Evolutionary conservation across 2,797 vertebrate genomes (phyloP).

Genomic region (Falco concolor): DNA sequence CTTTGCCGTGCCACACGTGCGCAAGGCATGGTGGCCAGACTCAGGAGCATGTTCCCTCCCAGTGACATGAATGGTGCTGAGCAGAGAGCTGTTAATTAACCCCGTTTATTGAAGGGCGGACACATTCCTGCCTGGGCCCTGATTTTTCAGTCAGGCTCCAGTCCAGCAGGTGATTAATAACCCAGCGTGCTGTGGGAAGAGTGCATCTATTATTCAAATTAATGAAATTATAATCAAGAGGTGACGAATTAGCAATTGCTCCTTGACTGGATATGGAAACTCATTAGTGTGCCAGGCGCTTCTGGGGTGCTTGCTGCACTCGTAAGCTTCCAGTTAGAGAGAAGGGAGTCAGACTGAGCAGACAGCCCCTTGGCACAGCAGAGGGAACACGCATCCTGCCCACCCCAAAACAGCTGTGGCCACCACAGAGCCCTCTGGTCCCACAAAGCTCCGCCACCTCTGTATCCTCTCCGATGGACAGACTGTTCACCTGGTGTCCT

Average conservation of each 20-base stretch:
- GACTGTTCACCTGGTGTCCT: background rate
- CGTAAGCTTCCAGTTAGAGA: background rate
- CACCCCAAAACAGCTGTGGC: background rate
- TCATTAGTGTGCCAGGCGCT: constrained; percentile 42
- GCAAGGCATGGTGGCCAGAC: background rate
- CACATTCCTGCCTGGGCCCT: constrained; percentile 44
- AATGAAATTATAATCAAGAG: constrained; percentile 75
- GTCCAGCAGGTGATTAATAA: constrained; percentile 73
- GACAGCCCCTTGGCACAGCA: background rate
- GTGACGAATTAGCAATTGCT: constrained; percentile 71
- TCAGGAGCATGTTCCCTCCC: background rate
- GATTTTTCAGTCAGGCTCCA: constrained; percentile 66
- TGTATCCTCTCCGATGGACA: background rate
- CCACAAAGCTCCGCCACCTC: background rate
- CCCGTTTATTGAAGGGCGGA: constrained; percentile 47
- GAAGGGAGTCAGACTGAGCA: background rate
- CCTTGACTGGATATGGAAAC: constrained; percentile 67
- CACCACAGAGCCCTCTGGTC: background rate
- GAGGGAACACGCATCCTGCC: background rate
- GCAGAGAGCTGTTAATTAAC: constrained; percentile 63
- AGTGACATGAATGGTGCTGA: background rate
- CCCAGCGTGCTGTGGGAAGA: constrained; percentile 40
- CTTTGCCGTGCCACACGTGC: fast-evolving
- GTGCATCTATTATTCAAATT: constrained; percentile 74
- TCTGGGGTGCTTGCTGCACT: background rate